These are phyloP conservation scores for Tubulanus polymorphus DNA, from an alignment of 2,888 invertebrate genomes.

Conservation along the genomic window DNA sequence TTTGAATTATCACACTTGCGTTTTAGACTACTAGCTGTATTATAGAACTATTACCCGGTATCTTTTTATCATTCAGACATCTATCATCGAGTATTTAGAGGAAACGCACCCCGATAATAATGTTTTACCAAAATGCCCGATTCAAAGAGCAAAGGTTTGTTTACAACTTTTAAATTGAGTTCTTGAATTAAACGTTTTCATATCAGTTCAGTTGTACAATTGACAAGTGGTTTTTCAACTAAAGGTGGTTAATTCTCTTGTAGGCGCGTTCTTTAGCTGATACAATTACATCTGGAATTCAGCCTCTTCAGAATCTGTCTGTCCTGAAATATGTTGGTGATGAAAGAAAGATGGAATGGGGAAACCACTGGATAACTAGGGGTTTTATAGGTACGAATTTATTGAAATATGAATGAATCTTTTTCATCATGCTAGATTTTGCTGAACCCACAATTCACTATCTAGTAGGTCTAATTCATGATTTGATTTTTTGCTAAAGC, in stretches of 20 bases:
- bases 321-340: conserved; percentile 64
- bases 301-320: conserved; percentile 89
- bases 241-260: not conserved
- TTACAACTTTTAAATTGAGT: not conserved
- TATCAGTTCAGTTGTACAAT: too few relatives aligned
- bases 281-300: conserved; percentile 87
- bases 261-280: conserved; percentile 78
- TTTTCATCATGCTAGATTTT: too few relatives aligned
- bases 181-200: not conserved
- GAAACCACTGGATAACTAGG: conserved; percentile 83
- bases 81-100: conserved; percentile 92
- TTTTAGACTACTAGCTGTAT: not conserved
- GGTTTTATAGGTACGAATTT: conserved; percentile 67
- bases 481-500: too few relatives aligned
- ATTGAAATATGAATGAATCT: not conserved
- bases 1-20: conserved; percentile 8
- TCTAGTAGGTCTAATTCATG: too few relatives aligned
- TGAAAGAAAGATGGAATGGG: conserved; percentile 88
- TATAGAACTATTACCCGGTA: not conserved
- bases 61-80: conserved; percentile 54
- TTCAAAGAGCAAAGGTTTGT: conserved; percentile 78
- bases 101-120: conserved; percentile 73
- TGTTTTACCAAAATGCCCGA: conserved; percentile 82
- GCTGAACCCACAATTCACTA: too few relatives aligned
- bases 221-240: too few relatives aligned